Evolutionary conservation across 1,140 invertebrate species (phyloP).

Genomic region (Drosophila obscura): DNA sequence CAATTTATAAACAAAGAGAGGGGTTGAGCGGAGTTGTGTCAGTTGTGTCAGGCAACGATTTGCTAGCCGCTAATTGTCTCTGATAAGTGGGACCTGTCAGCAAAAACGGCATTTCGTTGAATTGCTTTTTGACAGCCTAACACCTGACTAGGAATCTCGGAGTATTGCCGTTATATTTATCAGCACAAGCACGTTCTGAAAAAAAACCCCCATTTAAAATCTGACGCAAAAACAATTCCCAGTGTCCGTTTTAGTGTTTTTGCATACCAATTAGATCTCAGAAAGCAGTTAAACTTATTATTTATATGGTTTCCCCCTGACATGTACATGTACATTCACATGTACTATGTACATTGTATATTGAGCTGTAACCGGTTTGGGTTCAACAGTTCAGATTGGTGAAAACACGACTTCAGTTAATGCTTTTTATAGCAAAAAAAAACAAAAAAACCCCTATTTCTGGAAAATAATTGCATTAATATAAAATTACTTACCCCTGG

Average conservation of each 20-base stretch:
- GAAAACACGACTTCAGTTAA: no score
- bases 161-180: background rate
- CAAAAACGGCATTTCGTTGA: background rate
- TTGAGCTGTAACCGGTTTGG: background rate
- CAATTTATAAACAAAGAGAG: conserved; percentile 19
- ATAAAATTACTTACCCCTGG: conserved; percentile 26
- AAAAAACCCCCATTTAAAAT: conserved; percentile 1
- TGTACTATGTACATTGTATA: no score
- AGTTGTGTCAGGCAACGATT: conserved; percentile 4
- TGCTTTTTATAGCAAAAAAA: background rate
- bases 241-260: background rate
- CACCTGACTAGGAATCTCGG: conserved; percentile 9
- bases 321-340: no score
- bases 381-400: background rate
- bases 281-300: background rate
- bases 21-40: background rate
- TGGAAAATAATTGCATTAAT: conserved; percentile 20
- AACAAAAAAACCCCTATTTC: conserved; percentile 1
- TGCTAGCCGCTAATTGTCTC: conserved; percentile 19
- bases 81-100: conserved; percentile 7
- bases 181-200: conserved; percentile 10
- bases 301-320: no score
- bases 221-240: background rate
- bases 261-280: conserved; percentile 5
- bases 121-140: conserved; percentile 22